A percentile compares a stretch with the other conserved stretches of the same genome.
phyloP scores from a whole-genome alignment of 2,797 vertebrate genomes.

The Eremophila alpestris region DNA sequence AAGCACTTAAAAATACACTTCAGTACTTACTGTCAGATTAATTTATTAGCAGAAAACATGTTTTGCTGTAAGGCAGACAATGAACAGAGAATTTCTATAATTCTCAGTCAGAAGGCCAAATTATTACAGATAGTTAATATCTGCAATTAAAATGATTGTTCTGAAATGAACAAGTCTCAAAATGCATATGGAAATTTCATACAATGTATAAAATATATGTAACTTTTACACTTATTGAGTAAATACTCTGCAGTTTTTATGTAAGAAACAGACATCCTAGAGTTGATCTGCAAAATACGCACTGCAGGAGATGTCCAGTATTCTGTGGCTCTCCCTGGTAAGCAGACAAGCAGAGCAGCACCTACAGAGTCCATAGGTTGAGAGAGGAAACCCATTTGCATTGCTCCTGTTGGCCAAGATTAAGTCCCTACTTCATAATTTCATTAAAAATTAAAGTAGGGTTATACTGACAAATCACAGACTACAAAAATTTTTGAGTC shows the following conservation, averaged over 20 bases:
- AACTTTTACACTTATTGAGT: not conserved
- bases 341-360: not conserved
- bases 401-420: not conserved
- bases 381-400: not conserved
- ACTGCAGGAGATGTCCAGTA: not conserved
- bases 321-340: not conserved
- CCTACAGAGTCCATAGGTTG: not conserved
- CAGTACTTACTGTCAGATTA: not conserved
- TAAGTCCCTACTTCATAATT: not conserved
- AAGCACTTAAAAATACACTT: not conserved
- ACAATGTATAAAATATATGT: constrained; percentile 36
- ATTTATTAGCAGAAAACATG: constrained; percentile 54
- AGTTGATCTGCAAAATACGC: not conserved
- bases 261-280: not conserved
- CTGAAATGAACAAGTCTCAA: not conserved
- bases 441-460: not conserved
- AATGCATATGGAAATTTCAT: not conserved
- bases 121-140: not conserved
- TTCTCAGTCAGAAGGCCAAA: not conserved
- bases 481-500: not conserved
- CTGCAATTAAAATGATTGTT: not conserved
- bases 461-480: not conserved
- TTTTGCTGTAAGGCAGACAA: constrained; percentile 44
- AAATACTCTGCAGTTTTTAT: not conserved
- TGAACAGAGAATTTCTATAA: constrained; percentile 6